These are phyloP conservation scores for Apoderus coryli DNA, from an alignment of 2,888 invertebrate species.

Conservation along the genomic window DNA sequence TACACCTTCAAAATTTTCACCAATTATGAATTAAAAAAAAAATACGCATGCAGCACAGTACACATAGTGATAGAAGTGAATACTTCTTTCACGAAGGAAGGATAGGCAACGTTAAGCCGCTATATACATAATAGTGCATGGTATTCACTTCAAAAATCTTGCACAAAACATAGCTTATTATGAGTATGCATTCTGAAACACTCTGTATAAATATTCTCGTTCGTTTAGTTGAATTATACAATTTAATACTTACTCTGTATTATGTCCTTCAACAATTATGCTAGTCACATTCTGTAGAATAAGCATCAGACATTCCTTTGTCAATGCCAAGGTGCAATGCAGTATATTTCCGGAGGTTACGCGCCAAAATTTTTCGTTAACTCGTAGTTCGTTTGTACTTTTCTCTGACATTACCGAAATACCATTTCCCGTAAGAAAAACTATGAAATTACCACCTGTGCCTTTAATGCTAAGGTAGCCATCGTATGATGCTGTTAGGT, in stretches of 20 bases:
- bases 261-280: constrained; percentile 43
- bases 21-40: no score
- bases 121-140: no score
- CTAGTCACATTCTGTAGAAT: constrained; percentile 75
- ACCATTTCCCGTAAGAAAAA: constrained; percentile 63
- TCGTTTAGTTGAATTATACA: constrained; percentile 2
- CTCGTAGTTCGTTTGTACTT: constrained; percentile 31
- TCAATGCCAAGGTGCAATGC: constrained; percentile 40
- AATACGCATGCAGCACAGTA: no score
- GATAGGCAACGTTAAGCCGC: no score
- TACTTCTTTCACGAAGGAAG: no score
- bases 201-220: no score
- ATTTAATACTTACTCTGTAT: constrained; percentile 18
- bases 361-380: constrained; percentile 72
- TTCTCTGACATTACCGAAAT: constrained; percentile 29
- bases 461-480: constrained; percentile 71
- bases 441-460: constrained; percentile 42
- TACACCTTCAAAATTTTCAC: no score
- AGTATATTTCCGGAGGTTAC: constrained; percentile 23
- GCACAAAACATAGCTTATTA: no score
- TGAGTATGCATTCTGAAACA: no score
- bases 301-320: constrained; percentile 75
- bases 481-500: constrained; percentile 81
- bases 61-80: no score
- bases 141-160: no score